Conservation (phyloP, 2,113 vertebrate genomes). For the Platichthys stellatus region DNA sequence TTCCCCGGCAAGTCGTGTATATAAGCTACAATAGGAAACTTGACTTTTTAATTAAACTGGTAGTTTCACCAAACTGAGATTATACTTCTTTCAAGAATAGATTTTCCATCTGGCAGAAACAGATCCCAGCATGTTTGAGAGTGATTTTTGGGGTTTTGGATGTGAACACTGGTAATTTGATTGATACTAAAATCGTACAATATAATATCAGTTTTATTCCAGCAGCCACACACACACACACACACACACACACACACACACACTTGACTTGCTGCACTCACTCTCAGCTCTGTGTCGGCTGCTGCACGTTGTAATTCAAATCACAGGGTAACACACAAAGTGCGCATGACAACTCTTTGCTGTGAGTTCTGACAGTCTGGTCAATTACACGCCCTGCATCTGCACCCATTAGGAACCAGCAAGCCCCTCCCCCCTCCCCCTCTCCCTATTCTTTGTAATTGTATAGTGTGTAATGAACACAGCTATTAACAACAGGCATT, state of each 20-base stretch:
- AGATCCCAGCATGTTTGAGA: background rate
- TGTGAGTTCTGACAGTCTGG: background rate
- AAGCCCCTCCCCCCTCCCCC: too few species aligned
- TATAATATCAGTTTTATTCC: background rate
- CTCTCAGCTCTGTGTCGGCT: too few species aligned
- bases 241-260: too few species aligned
- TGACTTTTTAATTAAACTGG: slow-evolving; percentile 31
- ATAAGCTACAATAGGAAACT: background rate
- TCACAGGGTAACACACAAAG: too few species aligned
- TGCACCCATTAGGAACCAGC: too few species aligned
- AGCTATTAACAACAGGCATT: too few species aligned
- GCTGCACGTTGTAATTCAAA: too few species aligned
- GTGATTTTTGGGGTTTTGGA: too few species aligned
- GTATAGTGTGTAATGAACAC: too few species aligned
- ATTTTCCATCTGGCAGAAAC: background rate
- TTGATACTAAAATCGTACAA: background rate
- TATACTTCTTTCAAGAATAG: background rate
- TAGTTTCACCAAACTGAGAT: background rate
- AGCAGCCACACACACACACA: background rate
- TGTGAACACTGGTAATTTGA: too few species aligned
- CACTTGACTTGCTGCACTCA: background rate
- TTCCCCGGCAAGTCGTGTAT: slow-evolving; percentile 12
- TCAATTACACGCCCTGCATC: background rate
- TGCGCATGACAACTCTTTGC: too few species aligned
- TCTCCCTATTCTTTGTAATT: too few species aligned